A percentile compares a stretch with the other conserved stretches of the same genome.
Evolutionary conservation across 2,888 invertebrate genomes (phyloP).

Genomic region (Byasa hedistus): DNA sequence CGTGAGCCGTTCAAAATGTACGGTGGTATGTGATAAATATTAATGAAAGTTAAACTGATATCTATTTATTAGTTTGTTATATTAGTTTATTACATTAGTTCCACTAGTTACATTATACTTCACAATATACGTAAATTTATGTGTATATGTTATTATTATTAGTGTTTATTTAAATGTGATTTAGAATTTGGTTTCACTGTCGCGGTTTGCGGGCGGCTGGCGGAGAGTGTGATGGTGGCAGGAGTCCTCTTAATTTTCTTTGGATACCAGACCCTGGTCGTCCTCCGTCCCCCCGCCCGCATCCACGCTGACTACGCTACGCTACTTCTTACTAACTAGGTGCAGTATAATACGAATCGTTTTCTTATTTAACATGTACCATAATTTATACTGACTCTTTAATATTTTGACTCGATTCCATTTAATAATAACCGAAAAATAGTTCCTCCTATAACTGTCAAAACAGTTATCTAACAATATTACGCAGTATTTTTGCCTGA

Average conservation of each 20-base stretch:
- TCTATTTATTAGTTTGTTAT: too few species aligned
- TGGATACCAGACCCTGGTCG: conserved; percentile 28
- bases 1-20: too few species aligned
- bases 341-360: conserved; percentile 72
- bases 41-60: too few species aligned
- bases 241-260: conserved; percentile 10
- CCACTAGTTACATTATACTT: conserved; percentile 55
- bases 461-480: conserved; percentile 40
- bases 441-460: conserved; percentile 42
- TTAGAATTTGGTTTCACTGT: conserved; percentile 75
- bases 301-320: conserved; percentile 54
- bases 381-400: conserved; percentile 50
- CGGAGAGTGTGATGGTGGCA: conserved; percentile 3
- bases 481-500: conserved; percentile 35
- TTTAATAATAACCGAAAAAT: conserved; percentile 40
- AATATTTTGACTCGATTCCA: conserved; percentile 41
- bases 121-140: conserved; percentile 50
- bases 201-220: conserved; percentile 53
- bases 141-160: conserved; percentile 46
- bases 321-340: conserved; percentile 69
- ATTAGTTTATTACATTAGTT: conserved; percentile 42
- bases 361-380: conserved; percentile 49
- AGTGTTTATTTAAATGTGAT: conserved; percentile 68
- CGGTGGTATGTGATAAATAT: too few species aligned
- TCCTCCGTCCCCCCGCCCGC: conserved; percentile 41